These are phyloP conservation scores for Cyanoramphus novaezelandiae DNA, from an alignment of 2,113 vertebrate genomes.

Conservation along the genomic window DNA sequence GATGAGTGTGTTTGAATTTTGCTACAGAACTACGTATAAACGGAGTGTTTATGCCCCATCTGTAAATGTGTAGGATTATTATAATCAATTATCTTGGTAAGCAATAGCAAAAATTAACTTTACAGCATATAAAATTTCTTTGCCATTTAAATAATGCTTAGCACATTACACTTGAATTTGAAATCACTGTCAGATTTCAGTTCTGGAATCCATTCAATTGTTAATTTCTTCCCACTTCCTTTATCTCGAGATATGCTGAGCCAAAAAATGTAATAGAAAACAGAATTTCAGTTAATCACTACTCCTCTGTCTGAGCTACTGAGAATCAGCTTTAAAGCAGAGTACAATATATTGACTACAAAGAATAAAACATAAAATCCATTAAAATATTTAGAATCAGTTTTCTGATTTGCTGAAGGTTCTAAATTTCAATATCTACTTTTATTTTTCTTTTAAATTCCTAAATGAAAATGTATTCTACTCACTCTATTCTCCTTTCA, in stretches of 20 bases:
- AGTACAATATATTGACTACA: background rate
- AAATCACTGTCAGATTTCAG: background rate
- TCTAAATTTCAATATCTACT: background rate
- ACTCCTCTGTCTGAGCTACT: background rate
- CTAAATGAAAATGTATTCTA: background rate
- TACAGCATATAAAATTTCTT: background rate
- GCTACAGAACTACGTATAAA: background rate
- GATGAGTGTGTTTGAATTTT: background rate
- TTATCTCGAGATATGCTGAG: background rate
- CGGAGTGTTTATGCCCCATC: rapidly evolving
- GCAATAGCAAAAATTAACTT: background rate
- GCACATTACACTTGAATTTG: background rate
- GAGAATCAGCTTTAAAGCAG: background rate
- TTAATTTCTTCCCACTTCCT: background rate
- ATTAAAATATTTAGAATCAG: background rate
- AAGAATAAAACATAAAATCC: background rate
- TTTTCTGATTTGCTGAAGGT: background rate
- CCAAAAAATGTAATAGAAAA: background rate
- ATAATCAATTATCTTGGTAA: background rate
- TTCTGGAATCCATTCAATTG: background rate
- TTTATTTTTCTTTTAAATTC: background rate
- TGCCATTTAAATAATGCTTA: background rate
- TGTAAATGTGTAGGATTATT: background rate
- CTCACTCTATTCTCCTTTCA: background rate
- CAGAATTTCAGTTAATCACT: background rate